phyloP scores from a whole-genome alignment of 2,888 invertebrate species.

The Tolmerus cingulatus region DNA sequence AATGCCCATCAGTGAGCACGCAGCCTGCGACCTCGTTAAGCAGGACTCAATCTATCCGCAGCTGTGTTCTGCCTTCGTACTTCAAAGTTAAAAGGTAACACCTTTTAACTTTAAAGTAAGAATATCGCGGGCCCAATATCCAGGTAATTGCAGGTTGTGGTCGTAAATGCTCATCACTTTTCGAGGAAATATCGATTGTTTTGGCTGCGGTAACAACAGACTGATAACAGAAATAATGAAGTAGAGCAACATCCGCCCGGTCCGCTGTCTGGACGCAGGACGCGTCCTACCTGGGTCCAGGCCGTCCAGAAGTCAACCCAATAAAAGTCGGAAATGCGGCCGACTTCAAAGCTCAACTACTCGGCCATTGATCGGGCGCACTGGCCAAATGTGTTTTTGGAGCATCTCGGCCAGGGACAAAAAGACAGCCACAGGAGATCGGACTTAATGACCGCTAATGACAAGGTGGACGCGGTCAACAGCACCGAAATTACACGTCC shows the following conservation, averaged over 20 bases:
- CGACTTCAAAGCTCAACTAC: slow-evolving; percentile 41
- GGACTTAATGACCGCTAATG: slow-evolving; percentile 53
- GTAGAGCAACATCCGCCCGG: slow-evolving; percentile 20
- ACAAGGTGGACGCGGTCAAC: slow-evolving; percentile 53
- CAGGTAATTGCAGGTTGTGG: slow-evolving; percentile 24
- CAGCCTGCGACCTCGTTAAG: neutral
- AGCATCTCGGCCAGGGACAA: slow-evolving; percentile 47
- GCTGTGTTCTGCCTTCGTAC: neutral
- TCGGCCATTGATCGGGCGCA: neutral
- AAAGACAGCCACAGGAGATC: slow-evolving; percentile 49
- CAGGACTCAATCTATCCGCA: neutral
- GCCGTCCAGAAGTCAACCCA: neutral
- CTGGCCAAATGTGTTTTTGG: slow-evolving; percentile 37
- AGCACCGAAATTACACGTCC: slow-evolving; percentile 52
- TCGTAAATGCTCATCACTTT: slow-evolving; percentile 1
- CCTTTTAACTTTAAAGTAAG: neutral
- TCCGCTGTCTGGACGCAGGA: neutral
- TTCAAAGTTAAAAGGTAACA: neutral
- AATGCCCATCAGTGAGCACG: neutral
- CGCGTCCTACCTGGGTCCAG: neutral
- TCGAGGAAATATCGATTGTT: slow-evolving; percentile 30
- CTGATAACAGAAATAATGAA: slow-evolving; percentile 20
- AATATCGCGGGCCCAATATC: neutral
- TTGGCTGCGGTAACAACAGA: neutral
- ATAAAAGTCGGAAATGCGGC: slow-evolving; percentile 45